Evolutionary conservation across 2,888 invertebrate species (phyloP), one percentile per base, ranked within the genome.

Genomic region (Volucella inflata): DNA sequence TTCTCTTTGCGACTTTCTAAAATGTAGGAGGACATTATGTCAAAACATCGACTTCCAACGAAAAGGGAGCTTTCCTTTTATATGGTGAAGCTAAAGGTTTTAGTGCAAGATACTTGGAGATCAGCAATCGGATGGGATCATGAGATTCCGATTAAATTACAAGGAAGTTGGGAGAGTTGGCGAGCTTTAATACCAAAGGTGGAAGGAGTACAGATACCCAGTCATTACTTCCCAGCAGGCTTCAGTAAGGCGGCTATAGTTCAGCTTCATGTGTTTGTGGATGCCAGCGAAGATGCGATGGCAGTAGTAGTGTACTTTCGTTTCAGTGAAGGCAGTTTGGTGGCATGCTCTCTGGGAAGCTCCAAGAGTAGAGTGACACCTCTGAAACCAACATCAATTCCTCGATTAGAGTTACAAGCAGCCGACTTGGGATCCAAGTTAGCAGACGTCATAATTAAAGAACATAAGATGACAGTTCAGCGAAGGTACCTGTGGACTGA

Each of bases 311-410:
- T 87, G 1, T 89, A 88, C 55, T 68, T 88, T 8, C 79, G 88
- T 48, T 72, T 83, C 67, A 3, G 55, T 14, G 46, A 64, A 11
- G 70, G 59, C 2, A 36, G 72, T n/a, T 17, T 17, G 0, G 50
- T 87, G 36, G 62, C 77, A 50, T 67, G 72, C n/a, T 46, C 77
- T 1, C 12, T 89, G 8, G 72, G 88, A 10, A 77, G 80, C 3
- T 75, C 88, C 2, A 88, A 88, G 67, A 87, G 87, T 11, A 87
- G 84, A 42, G 88, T 89, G 10, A 87, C 88, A 17, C 87, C 89
- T 17, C 44, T 88, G 4, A 87, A 87, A 50, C 80, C 75, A 4
- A 38, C 87, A 21, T 88, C 87, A 12, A 88, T 87, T 8, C 87
- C 87, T n/a, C n/a, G 88, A 21, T 68, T 88, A 59, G 88, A 68